Conservation (phyloP, 1,140 invertebrate genomes). For the Musca vetustissima region DNA sequence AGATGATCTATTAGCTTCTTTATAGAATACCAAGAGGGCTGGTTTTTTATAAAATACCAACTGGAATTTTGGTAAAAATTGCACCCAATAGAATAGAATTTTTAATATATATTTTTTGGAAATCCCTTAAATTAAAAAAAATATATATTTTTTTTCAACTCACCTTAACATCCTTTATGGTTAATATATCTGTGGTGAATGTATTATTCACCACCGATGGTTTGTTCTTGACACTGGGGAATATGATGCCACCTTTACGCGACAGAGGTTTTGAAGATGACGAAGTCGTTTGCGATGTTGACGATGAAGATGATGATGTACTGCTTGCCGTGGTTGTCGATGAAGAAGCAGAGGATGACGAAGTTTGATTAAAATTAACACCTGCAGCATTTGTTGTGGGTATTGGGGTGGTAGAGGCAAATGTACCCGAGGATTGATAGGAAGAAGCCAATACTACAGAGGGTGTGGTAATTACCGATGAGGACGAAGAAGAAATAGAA, state of each 20-base stretch:
- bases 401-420: slow-evolving; percentile 55
- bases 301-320: slow-evolving; percentile 24
- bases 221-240: slow-evolving; percentile 88
- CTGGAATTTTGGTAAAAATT: no score
- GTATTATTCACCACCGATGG: slow-evolving; percentile 80
- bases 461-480: background rate
- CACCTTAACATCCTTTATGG: slow-evolving; percentile 81
- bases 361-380: slow-evolving; percentile 32
- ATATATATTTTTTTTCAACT: slow-evolving; percentile 46
- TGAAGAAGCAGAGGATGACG: slow-evolving; percentile 44
- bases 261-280: slow-evolving; percentile 39
- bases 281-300: slow-evolving; percentile 29
- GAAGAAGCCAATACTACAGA: slow-evolving; percentile 4
- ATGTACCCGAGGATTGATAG: slow-evolving; percentile 33
- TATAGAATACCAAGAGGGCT: no score
- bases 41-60: no score
- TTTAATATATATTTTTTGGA: no score
- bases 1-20: no score
- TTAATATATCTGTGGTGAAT: slow-evolving; percentile 71
- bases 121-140: background rate
- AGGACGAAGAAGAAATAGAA: slow-evolving; percentile 27
- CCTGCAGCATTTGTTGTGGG: slow-evolving; percentile 37
- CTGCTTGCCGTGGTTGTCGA: slow-evolving; percentile 30
- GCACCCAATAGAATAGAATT: no score
- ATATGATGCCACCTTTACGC: slow-evolving; percentile 79